A percentile compares a stretch with the other conserved stretches of the same genome.
phyloP scores from a whole-genome alignment of 2,797 vertebrate species.

The Phoxinus dragarum region DNA sequence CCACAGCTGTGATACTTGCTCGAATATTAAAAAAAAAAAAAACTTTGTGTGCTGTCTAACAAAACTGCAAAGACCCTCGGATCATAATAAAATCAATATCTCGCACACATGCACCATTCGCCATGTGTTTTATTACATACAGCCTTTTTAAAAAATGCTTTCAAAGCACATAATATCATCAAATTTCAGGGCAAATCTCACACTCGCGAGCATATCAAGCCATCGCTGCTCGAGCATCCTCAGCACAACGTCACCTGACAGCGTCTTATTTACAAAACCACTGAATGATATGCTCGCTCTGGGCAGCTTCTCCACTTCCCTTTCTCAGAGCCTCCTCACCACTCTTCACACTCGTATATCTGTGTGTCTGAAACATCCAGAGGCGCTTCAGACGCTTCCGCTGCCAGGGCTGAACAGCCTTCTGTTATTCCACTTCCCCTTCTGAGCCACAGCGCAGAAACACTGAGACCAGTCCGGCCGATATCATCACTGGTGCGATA shows the following conservation, averaged over 20 bases:
- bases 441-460: conserved; percentile 52
- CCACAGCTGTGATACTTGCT: conserved; percentile 68
- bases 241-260: conserved; percentile 13
- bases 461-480: conserved; percentile 7
- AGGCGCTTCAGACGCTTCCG: conserved; percentile 76
- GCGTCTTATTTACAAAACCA: conserved; percentile 43
- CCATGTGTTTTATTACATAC: neutral
- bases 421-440: conserved; percentile 77
- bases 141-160: neutral
- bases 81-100: neutral
- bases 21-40: conserved; percentile 64
- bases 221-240: neutral
- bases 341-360: conserved; percentile 67
- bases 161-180: neutral
- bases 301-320: conserved; percentile 49
- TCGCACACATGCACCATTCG: neutral
- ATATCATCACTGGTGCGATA: conserved; percentile 37
- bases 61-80: neutral
- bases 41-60: conserved; percentile 23
- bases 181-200: neutral
- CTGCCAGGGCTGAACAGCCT: conserved; percentile 74
- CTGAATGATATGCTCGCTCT: conserved; percentile 44
- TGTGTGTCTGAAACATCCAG: conserved; percentile 69
- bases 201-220: neutral
- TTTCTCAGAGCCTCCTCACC: conserved; percentile 53